A percentile compares a stretch with the other conserved stretches of the same genome.
Conservation (phyloP, 1,140 invertebrate species). For the Gerris buenoi region DNA sequence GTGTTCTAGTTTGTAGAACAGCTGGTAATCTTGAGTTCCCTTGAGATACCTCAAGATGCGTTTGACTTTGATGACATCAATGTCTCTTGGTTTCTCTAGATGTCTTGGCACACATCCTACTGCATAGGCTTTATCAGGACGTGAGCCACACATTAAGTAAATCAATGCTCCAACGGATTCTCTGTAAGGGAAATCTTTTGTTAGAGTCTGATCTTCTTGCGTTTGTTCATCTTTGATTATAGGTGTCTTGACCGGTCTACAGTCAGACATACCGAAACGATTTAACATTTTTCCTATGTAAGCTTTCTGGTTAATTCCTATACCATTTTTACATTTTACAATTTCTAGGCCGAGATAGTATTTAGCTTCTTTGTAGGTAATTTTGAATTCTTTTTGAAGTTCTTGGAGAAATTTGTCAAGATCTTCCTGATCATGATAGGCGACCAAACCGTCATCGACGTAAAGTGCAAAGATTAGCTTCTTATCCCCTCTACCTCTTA, state of each 20-base stretch:
- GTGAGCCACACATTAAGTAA: conserved; percentile 24
- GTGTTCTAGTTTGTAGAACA: neutral
- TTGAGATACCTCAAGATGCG: conserved; percentile 27
- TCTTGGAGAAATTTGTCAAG: neutral
- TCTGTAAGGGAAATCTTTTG: conserved; percentile 22
- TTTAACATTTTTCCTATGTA: conserved; percentile 5
- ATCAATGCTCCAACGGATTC: conserved; percentile 29
- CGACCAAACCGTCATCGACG: neutral
- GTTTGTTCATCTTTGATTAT: neutral
- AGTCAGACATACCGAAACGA: conserved; percentile 2
- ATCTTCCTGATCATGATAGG: neutral
- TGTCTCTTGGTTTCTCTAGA: neutral
- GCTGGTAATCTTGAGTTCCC: conserved; percentile 22
- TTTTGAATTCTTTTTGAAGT: conserved; percentile 3
- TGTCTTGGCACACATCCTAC: neutral
- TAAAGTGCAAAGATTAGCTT: neutral
- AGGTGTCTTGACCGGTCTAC: neutral
- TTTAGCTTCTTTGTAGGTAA: neutral
- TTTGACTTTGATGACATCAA: conserved; percentile 15
- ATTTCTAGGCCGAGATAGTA: conserved; percentile 8
- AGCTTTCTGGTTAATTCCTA: neutral
- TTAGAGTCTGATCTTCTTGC: neutral
- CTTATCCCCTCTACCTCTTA: no score
- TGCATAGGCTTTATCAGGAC: conserved; percentile 30
- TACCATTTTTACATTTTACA: neutral